Conservation (phyloP, 2,888 invertebrate species). For the Cecidostiba fungosa region DNA sequence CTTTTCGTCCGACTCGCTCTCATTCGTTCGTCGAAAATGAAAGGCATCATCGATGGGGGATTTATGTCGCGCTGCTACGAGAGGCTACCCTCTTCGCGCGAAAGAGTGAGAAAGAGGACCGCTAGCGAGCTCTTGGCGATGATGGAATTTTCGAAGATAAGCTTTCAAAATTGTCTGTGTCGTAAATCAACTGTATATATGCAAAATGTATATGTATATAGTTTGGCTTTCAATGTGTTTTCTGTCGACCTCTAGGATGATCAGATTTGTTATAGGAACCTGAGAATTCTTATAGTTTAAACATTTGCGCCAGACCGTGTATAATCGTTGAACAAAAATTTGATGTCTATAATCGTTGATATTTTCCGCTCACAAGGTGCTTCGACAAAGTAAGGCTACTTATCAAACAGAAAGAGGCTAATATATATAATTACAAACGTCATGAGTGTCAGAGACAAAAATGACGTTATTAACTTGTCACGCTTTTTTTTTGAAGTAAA, state of each 20-base stretch:
- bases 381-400: not conserved
- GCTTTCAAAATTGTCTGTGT: conserved; percentile 55
- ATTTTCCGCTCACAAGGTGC: not conserved
- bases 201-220: conserved; percentile 30
- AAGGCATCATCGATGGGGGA: conserved; percentile 60
- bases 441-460: not conserved
- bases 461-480: conserved; percentile 36
- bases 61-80: conserved; percentile 52
- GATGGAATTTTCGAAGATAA: conserved; percentile 61
- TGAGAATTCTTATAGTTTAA: not conserved
- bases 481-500: conserved; percentile 43
- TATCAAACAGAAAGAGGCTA: conserved; percentile 27
- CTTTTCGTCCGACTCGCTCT: conserved; percentile 25
- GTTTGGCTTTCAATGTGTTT: conserved; percentile 23
- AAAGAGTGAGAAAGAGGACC: conserved; percentile 26
- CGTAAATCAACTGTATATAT: conserved; percentile 49
- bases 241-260: not conserved
- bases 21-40: conserved; percentile 58
- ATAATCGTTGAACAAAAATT: conserved; percentile 5
- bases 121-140: not conserved
- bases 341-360: not conserved
- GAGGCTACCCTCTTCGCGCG: conserved; percentile 4
- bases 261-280: not conserved
- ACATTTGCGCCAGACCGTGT: not conserved
- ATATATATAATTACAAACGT: conserved; percentile 28